Evolutionary conservation across 2,888 invertebrate species (phyloP).

Genomic region (Eumerus sabulonum): DNA sequence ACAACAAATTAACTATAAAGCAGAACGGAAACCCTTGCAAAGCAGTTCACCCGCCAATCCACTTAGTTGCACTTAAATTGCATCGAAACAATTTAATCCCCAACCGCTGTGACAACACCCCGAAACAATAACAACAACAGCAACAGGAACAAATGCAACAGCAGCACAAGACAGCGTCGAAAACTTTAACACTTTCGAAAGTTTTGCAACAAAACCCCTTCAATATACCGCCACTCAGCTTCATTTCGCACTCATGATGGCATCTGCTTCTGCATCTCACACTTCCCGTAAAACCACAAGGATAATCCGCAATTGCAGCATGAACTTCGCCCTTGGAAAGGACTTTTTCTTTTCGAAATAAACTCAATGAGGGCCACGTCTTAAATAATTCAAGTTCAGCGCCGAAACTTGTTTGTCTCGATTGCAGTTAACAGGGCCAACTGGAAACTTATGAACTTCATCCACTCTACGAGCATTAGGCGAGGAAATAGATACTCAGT

Average conservation of each 20-base stretch:
- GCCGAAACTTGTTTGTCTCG: slow-evolving; percentile 49
- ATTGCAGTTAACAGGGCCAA: slow-evolving; percentile 5
- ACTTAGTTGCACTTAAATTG: slow-evolving; percentile 57
- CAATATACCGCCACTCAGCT: slow-evolving; percentile 45
- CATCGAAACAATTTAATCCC: slow-evolving; percentile 63
- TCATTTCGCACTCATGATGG: too few species aligned
- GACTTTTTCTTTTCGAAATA: slow-evolving; percentile 35
- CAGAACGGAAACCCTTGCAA: slow-evolving; percentile 1
- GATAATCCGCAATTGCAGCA: slow-evolving; percentile 57
- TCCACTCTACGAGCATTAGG: slow-evolving; percentile 54
- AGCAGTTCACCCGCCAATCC: slow-evolving; percentile 44
- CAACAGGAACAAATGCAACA: too few species aligned
- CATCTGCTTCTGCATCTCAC: background rate
- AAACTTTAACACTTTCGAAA: slow-evolving; percentile 54
- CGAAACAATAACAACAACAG: background rate
- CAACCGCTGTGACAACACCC: slow-evolving; percentile 28
- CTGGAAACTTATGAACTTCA: slow-evolving; percentile 47
- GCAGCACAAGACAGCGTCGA: slow-evolving; percentile 3
- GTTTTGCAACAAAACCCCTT: slow-evolving; percentile 53
- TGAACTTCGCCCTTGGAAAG: slow-evolving; percentile 65
- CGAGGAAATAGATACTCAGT: slow-evolving; percentile 43
- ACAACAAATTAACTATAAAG: slow-evolving; percentile 42
- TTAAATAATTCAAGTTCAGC: slow-evolving; percentile 67
- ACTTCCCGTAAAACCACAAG: slow-evolving; percentile 30
- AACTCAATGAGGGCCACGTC: slow-evolving; percentile 68